A percentile compares a stretch with the other conserved stretches of the same genome.
phyloP scores from a whole-genome alignment of 2,888 invertebrate genomes.

The Chelonus formosanus region DNA sequence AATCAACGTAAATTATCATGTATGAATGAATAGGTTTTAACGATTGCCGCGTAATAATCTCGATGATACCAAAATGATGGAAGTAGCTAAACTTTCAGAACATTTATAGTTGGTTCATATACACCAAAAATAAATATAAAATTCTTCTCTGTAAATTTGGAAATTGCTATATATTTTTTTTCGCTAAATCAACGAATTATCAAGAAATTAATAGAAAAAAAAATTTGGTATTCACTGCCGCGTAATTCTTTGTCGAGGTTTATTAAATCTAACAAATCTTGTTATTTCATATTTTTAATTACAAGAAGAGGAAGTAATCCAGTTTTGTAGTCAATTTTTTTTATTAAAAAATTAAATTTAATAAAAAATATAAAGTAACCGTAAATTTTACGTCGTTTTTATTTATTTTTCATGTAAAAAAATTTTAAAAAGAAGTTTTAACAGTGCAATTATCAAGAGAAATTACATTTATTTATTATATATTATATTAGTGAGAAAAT shows the following conservation, averaged over 20 bases:
- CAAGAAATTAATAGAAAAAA: background rate
- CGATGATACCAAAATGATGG: constrained; percentile 61
- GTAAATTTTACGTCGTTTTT: too few relatives aligned
- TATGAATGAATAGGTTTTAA: constrained; percentile 47
- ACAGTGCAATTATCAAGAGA: too few relatives aligned
- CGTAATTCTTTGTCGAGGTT: background rate
- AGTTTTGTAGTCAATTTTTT: too few relatives aligned
- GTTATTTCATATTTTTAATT: constrained; percentile 2
- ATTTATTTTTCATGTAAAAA: too few relatives aligned
- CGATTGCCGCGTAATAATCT: constrained; percentile 51
- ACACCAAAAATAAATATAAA: background rate
- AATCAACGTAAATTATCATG: too few relatives aligned
- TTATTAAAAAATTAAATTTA: too few relatives aligned
- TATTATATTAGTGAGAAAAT: too few relatives aligned
- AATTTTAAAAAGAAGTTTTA: too few relatives aligned
- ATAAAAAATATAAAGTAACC: too few relatives aligned
- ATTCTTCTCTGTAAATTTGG: background rate
- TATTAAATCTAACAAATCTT: background rate
- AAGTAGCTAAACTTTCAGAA: constrained; percentile 53
- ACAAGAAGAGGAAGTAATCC: background rate
- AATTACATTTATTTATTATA: too few relatives aligned
- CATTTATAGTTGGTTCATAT: constrained; percentile 50
- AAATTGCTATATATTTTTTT: constrained; percentile 5
- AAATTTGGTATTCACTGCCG: constrained; percentile 1
- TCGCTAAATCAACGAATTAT: constrained; percentile 10